These are phyloP conservation scores for Nomada lathburiana DNA, from an alignment of 2,888 invertebrate species.

Conservation along the genomic window DNA sequence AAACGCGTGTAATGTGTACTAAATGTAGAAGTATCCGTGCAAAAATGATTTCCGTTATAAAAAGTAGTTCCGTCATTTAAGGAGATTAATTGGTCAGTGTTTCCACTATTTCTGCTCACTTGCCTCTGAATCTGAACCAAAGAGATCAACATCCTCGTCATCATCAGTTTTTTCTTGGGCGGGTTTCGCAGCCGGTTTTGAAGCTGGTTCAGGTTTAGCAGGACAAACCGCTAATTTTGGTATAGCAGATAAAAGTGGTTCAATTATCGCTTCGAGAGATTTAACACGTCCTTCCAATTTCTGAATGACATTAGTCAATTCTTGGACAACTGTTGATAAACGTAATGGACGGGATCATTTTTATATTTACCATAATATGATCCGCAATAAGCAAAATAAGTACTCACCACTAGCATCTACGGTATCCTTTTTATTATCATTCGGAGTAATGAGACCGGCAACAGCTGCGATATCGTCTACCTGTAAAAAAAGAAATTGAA, in stretches of 20 bases:
- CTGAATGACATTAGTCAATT: constrained; percentile 78
- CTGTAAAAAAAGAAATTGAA: constrained; percentile 83
- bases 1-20: constrained; percentile 50
- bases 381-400: background rate
- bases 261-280: constrained; percentile 75
- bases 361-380: background rate
- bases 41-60: constrained; percentile 49
- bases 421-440: constrained; percentile 87
- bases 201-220: constrained; percentile 74
- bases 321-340: constrained; percentile 75
- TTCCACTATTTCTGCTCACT: constrained; percentile 62
- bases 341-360: constrained; percentile 75
- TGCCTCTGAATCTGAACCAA: constrained; percentile 92
- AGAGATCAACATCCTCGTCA: constrained; percentile 92
- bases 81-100: constrained; percentile 31
- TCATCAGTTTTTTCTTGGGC: constrained; percentile 84
- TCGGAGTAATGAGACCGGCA: constrained; percentile 86
- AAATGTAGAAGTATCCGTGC: constrained; percentile 58
- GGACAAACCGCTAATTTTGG: constrained; percentile 80
- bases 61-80: constrained; percentile 13
- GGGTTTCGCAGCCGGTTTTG: constrained; percentile 58
- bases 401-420: constrained; percentile 75
- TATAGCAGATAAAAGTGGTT: constrained; percentile 12
- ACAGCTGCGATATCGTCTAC: constrained; percentile 88
- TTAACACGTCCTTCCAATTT: constrained; percentile 82